Base-by-base conservation (phyloP, 1,140 invertebrate genomes). In the Cepaea nemoralis region DNA sequence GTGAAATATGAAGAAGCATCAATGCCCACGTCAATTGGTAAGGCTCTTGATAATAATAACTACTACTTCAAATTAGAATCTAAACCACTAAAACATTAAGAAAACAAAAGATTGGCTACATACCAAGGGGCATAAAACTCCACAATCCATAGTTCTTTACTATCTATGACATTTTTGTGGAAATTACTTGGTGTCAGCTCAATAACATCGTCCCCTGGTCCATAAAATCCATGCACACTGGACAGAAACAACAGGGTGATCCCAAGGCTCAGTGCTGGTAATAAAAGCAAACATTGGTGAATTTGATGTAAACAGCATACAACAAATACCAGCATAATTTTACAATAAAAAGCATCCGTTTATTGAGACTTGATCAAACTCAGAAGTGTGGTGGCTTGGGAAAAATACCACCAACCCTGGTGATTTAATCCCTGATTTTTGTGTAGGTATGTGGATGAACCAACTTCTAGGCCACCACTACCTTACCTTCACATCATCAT, bases 61-160 rank as follows among this genome's bases (percentile, higher is more conserved):
- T n/a, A n/a, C n/a, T n/a, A n/a, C n/a, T n/a, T n/a, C n/a, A n/a
- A n/a, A n/a, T n/a, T n/a, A n/a, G n/a, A n/a, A n/a, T n/a, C n/a
- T n/a, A n/a, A n/a, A n/a, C n/a, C n/a, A n/a, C n/a, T n/a, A n/a
- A n/a, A n/a, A n/a, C n/a, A 55, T 55, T 22, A 55, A 55, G 5
- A 55, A 22, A 55, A 10, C n/a, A 59, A 37, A 33, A 42, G 14
- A 77, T 0, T 59, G 33, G 19, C 5, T 39, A 31, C 1, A 98
- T 95, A 93, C 92, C 92, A 93, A 8, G 98, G 98, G 24, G 98
- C 98, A 92, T 95, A 99, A 93, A 99, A 99, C 91, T 99, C 97
- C 6, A 99, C 96, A 67, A 99, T 89, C 96, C 97, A 98, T 90
- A 98, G 93, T 86, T 97, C 96, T 70, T 98, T 95, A 84, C 95